Base-by-base conservation (phyloP, 2,888 invertebrate genomes). In the Conistra vaccinii region DNA sequence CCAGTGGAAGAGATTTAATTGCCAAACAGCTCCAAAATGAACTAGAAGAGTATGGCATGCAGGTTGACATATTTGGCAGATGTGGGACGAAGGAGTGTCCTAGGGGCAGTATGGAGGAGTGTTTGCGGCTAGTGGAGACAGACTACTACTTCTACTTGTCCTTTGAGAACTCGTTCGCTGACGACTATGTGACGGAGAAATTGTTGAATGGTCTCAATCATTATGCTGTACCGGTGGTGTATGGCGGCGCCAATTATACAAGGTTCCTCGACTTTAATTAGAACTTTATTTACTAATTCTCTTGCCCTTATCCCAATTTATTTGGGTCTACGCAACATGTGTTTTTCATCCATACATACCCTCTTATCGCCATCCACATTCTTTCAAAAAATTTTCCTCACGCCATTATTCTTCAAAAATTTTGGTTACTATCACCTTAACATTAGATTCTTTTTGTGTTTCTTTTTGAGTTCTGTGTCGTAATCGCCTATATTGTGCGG, bases 131-230 rank as follows among this genome's bases (percentile, higher is more conserved):
- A 57, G 76, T 95, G 12, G 84, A 91, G 69, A 87, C 73, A 7
- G 89, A 92, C 65, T 94, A 94, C 78, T 93, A 91, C 80, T 95
- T 95, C 76, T 95, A 94, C 84, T 88, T 95, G 29, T 88, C 94
- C 0, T 93, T 95, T 67, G 95, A 95, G 74, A 94, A 95, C 75
- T 92, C 95, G 0, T 91, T 94, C 20, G 89, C 89, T 57, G 91
- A 91, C 53, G 94, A 95, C 80, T 95, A 94, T 68, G 95, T 95
- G 1, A 95, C 95, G 3, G 95, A 95, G 81, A 95, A 95, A 81
- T 70, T 95, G 75, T 76, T 95, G 26, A 81, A 88, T 65, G 91
- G 91, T 3, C 89, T 95, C 58, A 85, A 91, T 58, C 87, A 93
- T 80, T 89, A 92, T 69, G 90, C 92, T 0, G 88, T 95, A 14